Base-by-base conservation (phyloP, 2,888 invertebrate species). In the Fragum whitleyi region DNA sequence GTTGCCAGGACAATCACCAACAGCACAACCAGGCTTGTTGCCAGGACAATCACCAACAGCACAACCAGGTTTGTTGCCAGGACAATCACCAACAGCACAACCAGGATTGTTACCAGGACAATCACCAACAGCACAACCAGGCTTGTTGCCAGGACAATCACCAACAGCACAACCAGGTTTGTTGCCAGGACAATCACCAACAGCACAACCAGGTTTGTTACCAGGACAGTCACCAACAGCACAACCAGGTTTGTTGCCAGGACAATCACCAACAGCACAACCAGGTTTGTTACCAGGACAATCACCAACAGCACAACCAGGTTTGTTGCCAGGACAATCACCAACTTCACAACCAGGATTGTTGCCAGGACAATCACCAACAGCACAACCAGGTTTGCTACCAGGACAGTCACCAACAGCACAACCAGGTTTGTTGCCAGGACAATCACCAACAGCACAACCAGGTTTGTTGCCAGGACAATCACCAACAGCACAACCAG, bases 81-180 rank as follows among this genome's bases (percentile, higher is more conserved):
- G 81, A 51, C 62, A 79, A n/a, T 36, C 80, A 61, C 86, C 83
- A 59, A 72, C 86, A 65, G 80, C 73, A 53, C 74, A 77, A 59
- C 87, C 81, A 76, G 53, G 68, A 0, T 1, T 75, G 2, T 26
- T 47, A 16, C 29, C 72, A 57, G 78, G 80, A 14, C 79, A 78
- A 26, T 74, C 79, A 36, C 86, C 87, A 76, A 79, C 83, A 29
- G 74, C 85, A 53, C 67, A 79, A 28, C 81, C 77, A 72, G 36
- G 69, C 21, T 42, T 75, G 23, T 47, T 47, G 23, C 47, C 74
- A 29, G 70, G 81, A 19, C 55, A 76, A 47, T 72, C 82, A 57
- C 81, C 84, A 74, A 81, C 78, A 32, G 76, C 78, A 19, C 79
- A 77, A 59, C 80, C 76, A 72, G 67, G 75, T 23, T 21, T 75